Evolutionary conservation across 2,888 invertebrate species (phyloP).

Genomic region (Pollenia amentaria): DNA sequence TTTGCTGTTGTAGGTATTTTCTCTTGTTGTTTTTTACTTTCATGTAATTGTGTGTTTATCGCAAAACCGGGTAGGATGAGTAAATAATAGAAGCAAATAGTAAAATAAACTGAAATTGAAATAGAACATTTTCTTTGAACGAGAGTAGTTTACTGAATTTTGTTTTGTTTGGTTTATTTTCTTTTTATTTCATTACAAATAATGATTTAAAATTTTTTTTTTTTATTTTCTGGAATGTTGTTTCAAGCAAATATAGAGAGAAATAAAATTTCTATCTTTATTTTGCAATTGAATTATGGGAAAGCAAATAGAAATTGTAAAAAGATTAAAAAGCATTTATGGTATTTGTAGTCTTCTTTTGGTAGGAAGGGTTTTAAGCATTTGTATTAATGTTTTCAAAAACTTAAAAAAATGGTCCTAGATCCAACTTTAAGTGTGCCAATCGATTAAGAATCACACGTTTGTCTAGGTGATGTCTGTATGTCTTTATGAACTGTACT

Average conservation of each 20-base stretch:
- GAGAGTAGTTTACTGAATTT: not conserved
- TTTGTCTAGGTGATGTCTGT: no score
- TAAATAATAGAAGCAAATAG: constrained; percentile 34
- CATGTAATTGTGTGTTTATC: constrained; percentile 2
- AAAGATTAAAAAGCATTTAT: not conserved
- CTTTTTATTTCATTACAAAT: constrained; percentile 11
- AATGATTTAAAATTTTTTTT: not conserved
- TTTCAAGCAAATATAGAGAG: not conserved
- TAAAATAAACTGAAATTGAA: constrained; percentile 25
- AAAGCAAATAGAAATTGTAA: not conserved
- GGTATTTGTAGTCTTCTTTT: no score
- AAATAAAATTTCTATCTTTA: not conserved
- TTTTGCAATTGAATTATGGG: not conserved
- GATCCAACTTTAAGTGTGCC: no score
- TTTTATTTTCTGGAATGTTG: not conserved
- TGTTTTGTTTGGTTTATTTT: constrained; percentile 16
- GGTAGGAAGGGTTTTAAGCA: no score
- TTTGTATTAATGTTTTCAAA: no score
- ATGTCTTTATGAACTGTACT: no score
- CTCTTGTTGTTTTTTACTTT: not conserved
- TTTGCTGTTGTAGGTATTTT: constrained; percentile 3
- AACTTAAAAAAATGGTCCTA: no score
- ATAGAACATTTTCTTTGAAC: constrained; percentile 16
- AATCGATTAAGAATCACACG: no score
- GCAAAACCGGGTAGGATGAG: constrained; percentile 1